Evolutionary conservation across 2,888 invertebrate genomes (phyloP).

Genomic region (Sphaeridia pumilis): DNA sequence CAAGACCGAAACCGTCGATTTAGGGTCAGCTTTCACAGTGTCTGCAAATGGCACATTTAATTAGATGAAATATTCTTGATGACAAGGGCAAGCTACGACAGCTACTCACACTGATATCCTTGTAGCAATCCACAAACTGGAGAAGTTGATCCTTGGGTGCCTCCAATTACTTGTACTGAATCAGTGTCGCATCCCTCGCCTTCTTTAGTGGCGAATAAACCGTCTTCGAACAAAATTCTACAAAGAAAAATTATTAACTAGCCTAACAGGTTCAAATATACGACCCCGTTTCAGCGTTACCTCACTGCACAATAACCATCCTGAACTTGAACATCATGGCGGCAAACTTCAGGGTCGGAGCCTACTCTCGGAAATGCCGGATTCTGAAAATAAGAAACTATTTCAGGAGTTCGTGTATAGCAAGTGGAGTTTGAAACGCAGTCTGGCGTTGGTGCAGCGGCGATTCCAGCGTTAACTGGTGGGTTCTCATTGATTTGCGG

Average conservation of each 20-base stretch:
- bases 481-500: background rate
- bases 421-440: conserved; percentile 2
- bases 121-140: conserved; percentile 31
- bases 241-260: too few relatives aligned
- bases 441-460: background rate
- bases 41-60: too few relatives aligned
- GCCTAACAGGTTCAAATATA: too few relatives aligned
- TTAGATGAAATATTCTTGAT: too few relatives aligned
- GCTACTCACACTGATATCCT: conserved; percentile 29
- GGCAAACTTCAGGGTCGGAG: conserved; percentile 19
- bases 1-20: conserved; percentile 19
- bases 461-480: background rate
- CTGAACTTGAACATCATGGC: conserved; percentile 23
- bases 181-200: conserved; percentile 27
- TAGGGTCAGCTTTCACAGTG: conserved; percentile 17
- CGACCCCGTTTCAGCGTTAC: conserved; percentile 8
- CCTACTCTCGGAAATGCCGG: conserved; percentile 30
- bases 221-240: conserved; percentile 28
- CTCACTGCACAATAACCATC: conserved; percentile 29
- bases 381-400: conserved; percentile 23
- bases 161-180: conserved; percentile 25
- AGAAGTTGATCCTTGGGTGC: conserved; percentile 22
- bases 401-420: conserved; percentile 11
- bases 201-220: conserved; percentile 21
- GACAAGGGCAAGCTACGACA: background rate